Evolutionary conservation across 2,797 vertebrate species (phyloP).

Genomic region (Kryptopterus vitreolus): DNA sequence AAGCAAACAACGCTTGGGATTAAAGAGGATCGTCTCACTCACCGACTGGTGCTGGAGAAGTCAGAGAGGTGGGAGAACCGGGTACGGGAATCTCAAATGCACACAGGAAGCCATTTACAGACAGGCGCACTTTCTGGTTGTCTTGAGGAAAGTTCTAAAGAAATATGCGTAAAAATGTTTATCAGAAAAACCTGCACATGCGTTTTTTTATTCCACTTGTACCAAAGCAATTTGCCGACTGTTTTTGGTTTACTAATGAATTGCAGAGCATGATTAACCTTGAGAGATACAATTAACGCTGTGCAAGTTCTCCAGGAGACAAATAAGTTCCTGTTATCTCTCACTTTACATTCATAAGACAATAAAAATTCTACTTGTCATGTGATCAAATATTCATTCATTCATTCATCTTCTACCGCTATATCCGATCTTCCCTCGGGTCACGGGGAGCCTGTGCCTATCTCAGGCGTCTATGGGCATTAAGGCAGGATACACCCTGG

Average conservation of each 20-base stretch:
- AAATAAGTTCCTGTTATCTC: not conserved
- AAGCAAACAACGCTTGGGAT: not conserved
- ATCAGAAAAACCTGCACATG: not conserved
- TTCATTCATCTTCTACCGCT: too few species aligned
- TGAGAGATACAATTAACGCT: not conserved
- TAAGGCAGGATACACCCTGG: too few species aligned
- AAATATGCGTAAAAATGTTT: constrained; percentile 13
- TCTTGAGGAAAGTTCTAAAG: constrained; percentile 93
- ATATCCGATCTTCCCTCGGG: too few species aligned
- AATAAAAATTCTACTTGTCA: not conserved
- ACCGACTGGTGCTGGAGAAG: constrained; percentile 85
- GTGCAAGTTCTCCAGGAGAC: not conserved
- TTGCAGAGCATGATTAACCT: not conserved
- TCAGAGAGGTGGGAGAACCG: constrained; percentile 85
- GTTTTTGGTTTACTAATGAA: not conserved
- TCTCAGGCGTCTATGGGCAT: too few species aligned
- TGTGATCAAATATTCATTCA: too few species aligned
- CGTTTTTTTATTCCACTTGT: not conserved
- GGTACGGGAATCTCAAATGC: constrained; percentile 95
- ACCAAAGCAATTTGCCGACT: not conserved
- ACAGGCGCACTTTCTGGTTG: constrained; percentile 95
- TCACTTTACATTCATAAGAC: not conserved
- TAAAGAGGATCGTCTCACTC: constrained; percentile 18
- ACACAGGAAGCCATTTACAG: constrained; percentile 90
- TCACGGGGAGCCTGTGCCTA: too few species aligned